Percentiles rank a stretch among this genome's conserved stretches.
phyloP scores from a whole-genome alignment of 2,113 vertebrate species.

The Pedetes capensis region DNA sequence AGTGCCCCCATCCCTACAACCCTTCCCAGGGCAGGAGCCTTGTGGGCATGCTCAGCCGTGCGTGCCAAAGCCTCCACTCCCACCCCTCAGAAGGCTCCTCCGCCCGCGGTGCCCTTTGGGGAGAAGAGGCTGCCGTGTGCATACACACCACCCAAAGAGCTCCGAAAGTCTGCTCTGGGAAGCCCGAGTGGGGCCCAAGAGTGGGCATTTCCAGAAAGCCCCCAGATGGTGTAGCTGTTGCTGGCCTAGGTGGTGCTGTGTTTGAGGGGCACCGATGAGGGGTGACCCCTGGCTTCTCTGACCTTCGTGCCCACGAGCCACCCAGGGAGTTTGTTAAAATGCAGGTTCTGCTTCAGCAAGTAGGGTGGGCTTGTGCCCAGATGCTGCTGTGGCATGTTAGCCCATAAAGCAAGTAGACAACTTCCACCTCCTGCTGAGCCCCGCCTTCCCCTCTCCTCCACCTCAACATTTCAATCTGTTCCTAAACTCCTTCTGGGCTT shows the following conservation, averaged over 20 bases:
- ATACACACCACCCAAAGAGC: not conserved
- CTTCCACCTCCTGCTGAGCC: not conserved
- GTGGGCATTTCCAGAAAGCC: not conserved
- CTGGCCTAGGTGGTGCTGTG: accelerated
- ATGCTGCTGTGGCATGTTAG: not conserved
- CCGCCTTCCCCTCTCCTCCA: too few relatives aligned
- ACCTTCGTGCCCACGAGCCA: accelerated
- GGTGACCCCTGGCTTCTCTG: not conserved
- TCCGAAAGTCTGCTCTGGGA: not conserved
- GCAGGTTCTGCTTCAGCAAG: not conserved
- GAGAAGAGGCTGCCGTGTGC: accelerated
- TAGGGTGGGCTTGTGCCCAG: accelerated
- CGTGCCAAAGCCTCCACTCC: not conserved
- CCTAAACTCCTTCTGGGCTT: not conserved
- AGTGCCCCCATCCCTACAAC: accelerated
- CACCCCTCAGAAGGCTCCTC: not conserved
- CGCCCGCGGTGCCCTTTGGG: accelerated
- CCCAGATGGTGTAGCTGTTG: too few relatives aligned
- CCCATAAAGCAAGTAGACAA: not conserved
- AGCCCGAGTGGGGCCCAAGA: not conserved
- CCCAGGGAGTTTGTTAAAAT: accelerated
- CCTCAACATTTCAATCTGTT: accelerated
- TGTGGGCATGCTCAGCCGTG: accelerated
- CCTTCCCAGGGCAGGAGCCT: too few relatives aligned
- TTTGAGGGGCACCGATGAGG: accelerated